Conservation (phyloP, 2,797 vertebrate species). For the Triplophysa yarkandensis region DNA sequence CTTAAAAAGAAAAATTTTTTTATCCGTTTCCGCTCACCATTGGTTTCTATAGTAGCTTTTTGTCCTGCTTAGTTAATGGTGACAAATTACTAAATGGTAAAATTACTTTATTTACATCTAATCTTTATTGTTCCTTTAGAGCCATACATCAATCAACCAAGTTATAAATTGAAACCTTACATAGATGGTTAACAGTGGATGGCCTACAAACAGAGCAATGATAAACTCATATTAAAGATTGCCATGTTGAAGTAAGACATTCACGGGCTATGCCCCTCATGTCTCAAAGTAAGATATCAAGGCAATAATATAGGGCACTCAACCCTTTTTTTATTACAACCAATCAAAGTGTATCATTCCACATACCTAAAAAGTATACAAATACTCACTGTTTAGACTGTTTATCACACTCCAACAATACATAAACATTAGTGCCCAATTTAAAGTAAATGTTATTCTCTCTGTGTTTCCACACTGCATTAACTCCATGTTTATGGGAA, state of each 20-base stretch:
- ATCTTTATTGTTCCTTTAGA: no score
- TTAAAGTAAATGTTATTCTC: not conserved
- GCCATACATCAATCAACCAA: not conserved
- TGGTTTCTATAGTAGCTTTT: no score
- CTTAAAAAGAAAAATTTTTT: no score
- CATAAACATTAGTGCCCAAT: constrained; percentile 5
- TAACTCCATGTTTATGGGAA: constrained; percentile 11
- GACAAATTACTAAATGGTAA: no score
- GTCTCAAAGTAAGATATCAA: not conserved
- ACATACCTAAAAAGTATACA: not conserved
- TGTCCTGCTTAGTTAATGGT: no score
- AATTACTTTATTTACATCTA: no score
- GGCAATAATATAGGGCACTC: not conserved
- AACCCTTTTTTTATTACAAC: not conserved
- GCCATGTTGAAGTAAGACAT: not conserved
- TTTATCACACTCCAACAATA: not conserved
- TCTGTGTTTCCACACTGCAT: constrained; percentile 15
- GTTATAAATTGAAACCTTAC: not conserved
- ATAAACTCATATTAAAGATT: not conserved
- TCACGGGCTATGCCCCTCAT: not conserved
- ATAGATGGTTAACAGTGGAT: not conserved
- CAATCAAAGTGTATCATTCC: not conserved
- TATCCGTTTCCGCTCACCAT: no score
- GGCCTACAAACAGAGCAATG: not conserved
- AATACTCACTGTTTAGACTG: not conserved